A percentile compares a stretch with the other conserved stretches of the same genome.
Conservation (phyloP, 2,797 vertebrate genomes). For the Enteromius viviparus region DNA sequence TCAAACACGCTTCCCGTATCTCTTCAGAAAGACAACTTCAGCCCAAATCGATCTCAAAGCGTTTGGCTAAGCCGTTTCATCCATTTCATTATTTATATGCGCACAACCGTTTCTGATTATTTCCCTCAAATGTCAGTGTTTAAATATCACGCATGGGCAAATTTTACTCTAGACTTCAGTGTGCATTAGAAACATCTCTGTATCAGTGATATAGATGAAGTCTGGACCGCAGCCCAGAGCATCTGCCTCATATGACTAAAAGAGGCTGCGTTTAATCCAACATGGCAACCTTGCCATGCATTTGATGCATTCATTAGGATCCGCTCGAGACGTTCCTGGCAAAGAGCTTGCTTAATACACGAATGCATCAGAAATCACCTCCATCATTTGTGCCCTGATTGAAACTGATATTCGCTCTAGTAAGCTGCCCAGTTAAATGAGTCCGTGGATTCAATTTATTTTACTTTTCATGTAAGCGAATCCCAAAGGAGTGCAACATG, state of each 20-base stretch:
- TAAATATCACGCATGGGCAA: constrained; percentile 61
- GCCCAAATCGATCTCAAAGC: constrained; percentile 60
- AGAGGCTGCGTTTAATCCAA: background rate
- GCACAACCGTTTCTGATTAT: background rate
- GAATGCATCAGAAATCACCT: constrained; percentile 34
- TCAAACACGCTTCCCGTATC: constrained; percentile 45
- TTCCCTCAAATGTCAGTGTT: constrained; percentile 63
- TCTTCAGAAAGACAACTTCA: constrained; percentile 63
- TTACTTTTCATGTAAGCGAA: constrained; percentile 8
- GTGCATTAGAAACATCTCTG: constrained; percentile 10
- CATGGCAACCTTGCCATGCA: constrained; percentile 15
- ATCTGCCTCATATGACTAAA: constrained; percentile 26
- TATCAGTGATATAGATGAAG: constrained; percentile 28
- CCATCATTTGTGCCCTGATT: constrained; percentile 24
- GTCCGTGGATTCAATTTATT: constrained; percentile 30
- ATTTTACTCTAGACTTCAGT: constrained; percentile 51
- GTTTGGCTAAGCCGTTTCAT: constrained; percentile 50
- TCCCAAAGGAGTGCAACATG: constrained; percentile 16
- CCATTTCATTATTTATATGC: constrained; percentile 60
- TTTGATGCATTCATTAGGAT: constrained; percentile 34
- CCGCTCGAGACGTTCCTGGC: constrained; percentile 20
- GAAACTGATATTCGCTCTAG: constrained; percentile 19
- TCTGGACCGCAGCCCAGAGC: constrained; percentile 31
- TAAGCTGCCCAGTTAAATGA: constrained; percentile 20
- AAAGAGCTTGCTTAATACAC: constrained; percentile 17